phyloP scores from a whole-genome alignment of 2,113 vertebrate species.

The Pleuronectes platessa region DNA sequence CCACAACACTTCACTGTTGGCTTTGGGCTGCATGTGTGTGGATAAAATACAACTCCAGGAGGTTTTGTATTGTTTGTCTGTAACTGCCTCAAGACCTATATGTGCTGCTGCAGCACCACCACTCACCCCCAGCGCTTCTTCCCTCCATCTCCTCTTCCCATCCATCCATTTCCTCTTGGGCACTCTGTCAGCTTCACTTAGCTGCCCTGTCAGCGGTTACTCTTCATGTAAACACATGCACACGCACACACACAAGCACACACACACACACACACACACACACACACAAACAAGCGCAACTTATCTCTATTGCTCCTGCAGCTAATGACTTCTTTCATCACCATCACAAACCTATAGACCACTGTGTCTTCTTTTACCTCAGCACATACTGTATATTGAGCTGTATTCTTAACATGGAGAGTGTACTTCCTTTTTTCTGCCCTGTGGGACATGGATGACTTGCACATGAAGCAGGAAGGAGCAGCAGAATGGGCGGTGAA shows the following conservation, averaged over 20 bases:
- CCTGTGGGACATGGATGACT: slow-evolving; percentile 17
- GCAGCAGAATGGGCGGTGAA: slow-evolving; percentile 24
- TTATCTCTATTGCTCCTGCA: slow-evolving; percentile 6
- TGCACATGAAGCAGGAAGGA: slow-evolving; percentile 33
- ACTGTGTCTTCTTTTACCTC: not conserved
- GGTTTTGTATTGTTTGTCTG: not conserved
- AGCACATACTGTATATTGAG: not conserved
- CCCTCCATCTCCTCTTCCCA: slow-evolving; percentile 9
- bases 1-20: not conserved
- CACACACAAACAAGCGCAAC: not conserved
- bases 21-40: not conserved
- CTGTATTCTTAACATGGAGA: not conserved
- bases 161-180: slow-evolving; percentile 22
- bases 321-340: slow-evolving; percentile 31
- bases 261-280: not conserved
- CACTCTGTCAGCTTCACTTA: slow-evolving; percentile 40
- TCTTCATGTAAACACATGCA: slow-evolving; percentile 16
- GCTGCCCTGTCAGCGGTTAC: slow-evolving; percentile 13
- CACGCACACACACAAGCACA: not conserved
- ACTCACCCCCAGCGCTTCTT: not conserved
- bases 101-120: not conserved
- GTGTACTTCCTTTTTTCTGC: slow-evolving; percentile 25
- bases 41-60: slow-evolving; percentile 4
- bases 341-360: slow-evolving; percentile 12
- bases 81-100: not conserved